Conservation (phyloP, 2,888 invertebrate genomes). For the Allophyes oxyacanthae region DNA sequence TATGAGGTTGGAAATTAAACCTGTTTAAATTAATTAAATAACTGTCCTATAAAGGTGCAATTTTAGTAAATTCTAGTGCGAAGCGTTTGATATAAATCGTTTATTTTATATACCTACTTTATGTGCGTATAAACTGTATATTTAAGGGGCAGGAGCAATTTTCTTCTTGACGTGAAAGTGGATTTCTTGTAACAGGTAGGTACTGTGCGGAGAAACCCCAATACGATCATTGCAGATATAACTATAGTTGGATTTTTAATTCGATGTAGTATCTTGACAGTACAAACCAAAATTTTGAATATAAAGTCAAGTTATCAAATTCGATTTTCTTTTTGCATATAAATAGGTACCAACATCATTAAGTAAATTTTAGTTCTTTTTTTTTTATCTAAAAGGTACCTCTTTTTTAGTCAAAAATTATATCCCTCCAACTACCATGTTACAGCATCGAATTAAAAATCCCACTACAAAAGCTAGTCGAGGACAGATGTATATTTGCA, state of each 20-base stretch:
- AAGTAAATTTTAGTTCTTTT: too few relatives aligned
- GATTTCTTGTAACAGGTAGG: not conserved
- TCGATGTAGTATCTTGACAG: too few relatives aligned
- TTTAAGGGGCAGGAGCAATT: slow-evolving; percentile 17
- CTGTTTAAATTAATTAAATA: slow-evolving; percentile 15
- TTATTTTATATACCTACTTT: slow-evolving; percentile 3
- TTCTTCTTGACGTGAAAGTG: slow-evolving; percentile 19
- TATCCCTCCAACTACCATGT: too few relatives aligned
- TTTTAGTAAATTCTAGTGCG: slow-evolving; percentile 9
- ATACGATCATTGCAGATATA: slow-evolving; percentile 26
- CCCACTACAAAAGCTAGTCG: slow-evolving; percentile 5
- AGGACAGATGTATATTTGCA: slow-evolving; percentile 11
- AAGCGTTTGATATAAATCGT: slow-evolving; percentile 14
- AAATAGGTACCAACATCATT: too few relatives aligned
- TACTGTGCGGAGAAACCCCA: slow-evolving; percentile 28
- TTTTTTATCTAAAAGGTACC: too few relatives aligned
- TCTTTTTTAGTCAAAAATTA: too few relatives aligned
- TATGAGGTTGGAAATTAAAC: too few relatives aligned
- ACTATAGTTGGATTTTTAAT: too few relatives aligned
- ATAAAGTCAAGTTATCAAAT: too few relatives aligned
- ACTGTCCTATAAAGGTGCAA: slow-evolving; percentile 13
- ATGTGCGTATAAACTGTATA: slow-evolving; percentile 15
- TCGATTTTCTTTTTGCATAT: too few relatives aligned
- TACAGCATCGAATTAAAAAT: too few relatives aligned
- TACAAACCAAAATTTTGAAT: too few relatives aligned